These are phyloP conservation scores for Cephus pulcher DNA, from an alignment of 2,888 invertebrate genomes.

Conservation along the genomic window DNA sequence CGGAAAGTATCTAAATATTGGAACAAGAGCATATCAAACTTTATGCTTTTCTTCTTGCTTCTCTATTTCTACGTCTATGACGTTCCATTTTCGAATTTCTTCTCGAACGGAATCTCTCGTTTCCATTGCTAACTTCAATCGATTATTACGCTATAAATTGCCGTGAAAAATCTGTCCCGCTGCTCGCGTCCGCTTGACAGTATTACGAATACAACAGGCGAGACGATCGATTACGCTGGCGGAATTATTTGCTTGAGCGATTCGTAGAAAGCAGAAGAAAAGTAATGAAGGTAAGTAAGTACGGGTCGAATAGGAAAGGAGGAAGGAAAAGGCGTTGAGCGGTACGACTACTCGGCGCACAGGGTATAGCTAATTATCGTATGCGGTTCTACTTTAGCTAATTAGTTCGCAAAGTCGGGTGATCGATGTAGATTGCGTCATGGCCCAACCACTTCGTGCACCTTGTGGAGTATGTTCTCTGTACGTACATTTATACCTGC, in stretches of 20 bases:
- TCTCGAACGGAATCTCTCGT: not conserved
- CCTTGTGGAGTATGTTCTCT: not conserved
- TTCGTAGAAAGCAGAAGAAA: not conserved
- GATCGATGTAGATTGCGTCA: slow-evolving; percentile 32
- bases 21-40: not conserved
- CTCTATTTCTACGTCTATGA: not conserved
- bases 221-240: not conserved
- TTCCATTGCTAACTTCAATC: not conserved
- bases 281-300: not conserved
- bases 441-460: not conserved
- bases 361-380: slow-evolving; percentile 13
- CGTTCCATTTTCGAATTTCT: not conserved
- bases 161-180: not conserved
- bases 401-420: slow-evolving; percentile 36
- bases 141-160: not conserved
- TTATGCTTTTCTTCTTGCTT: not conserved
- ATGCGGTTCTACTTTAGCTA: slow-evolving; percentile 41
- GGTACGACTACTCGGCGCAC: not conserved
- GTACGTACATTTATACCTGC: not conserved
- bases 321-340: not conserved
- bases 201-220: not conserved
- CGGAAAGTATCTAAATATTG: not conserved
- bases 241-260: not conserved
- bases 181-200: not conserved
- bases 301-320: not conserved